Conservation (phyloP, 1,140 invertebrate genomes). For the Heliconius nattereri region DNA sequence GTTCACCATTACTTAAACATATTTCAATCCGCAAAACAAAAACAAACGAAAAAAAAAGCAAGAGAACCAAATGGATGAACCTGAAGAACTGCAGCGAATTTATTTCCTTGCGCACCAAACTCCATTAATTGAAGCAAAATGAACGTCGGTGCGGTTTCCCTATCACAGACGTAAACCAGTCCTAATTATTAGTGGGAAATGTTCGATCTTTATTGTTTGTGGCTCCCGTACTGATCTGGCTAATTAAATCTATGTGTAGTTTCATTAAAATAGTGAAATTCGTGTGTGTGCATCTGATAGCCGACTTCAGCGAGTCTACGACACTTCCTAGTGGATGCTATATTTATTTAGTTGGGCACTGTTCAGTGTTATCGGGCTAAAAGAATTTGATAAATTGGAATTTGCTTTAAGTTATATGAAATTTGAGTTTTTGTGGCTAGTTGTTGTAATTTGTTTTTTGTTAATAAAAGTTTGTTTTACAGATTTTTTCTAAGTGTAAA, state of each 20-base stretch:
- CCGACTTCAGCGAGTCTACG: slow-evolving; percentile 31
- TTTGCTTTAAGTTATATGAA: background rate
- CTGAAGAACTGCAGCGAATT: slow-evolving; percentile 22
- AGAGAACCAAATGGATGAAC: background rate
- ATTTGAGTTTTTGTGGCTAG: background rate
- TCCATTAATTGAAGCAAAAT: slow-evolving; percentile 68
- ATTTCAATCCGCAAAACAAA: background rate
- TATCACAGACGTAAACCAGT: slow-evolving; percentile 64
- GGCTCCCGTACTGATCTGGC: slow-evolving; percentile 57
- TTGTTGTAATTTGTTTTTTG: background rate
- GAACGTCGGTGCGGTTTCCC: slow-evolving; percentile 53
- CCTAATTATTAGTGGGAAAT: slow-evolving; percentile 70
- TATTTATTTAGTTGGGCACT: background rate
- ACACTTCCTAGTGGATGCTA: slow-evolving; percentile 54
- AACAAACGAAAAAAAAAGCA: background rate
- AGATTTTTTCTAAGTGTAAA: too few relatives aligned
- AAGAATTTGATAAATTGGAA: background rate
- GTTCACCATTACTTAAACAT: background rate
- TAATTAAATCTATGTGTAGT: slow-evolving; percentile 72
- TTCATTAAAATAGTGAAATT: slow-evolving; percentile 73
- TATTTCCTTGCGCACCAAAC: slow-evolving; percentile 64
- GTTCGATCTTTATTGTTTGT: slow-evolving; percentile 77
- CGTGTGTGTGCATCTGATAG: slow-evolving; percentile 75
- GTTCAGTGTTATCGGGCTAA: background rate
- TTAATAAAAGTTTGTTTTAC: background rate